Base-by-base conservation (phyloP, 2,888 invertebrate genomes). In the Apodemia duryi region DNA sequence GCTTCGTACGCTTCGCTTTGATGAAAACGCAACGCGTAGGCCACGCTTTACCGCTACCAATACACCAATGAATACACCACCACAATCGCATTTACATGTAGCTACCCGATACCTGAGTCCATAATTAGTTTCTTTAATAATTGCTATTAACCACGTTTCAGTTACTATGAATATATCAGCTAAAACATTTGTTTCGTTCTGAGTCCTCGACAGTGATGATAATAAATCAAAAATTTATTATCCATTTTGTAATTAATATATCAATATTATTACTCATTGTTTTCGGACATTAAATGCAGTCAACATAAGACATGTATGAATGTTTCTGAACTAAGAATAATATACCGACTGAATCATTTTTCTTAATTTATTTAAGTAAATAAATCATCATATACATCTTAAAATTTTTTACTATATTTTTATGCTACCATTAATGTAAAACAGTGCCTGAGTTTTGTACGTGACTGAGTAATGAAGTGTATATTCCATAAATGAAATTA, bases 91-190 rank as follows among this genome's bases (percentile, higher is more conserved):
- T 51, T 54, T 61, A 6, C 64, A 62, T 21, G 38, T 61, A 7
- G 49, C 43, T 2, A 9, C 21, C 6, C 32, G 51, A 32, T 64
- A 62, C 46, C 66, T 43, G 35, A 29, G 32, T 70, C 66, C 2
- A 68, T 66, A 43, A 68, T 65, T 63, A 57, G 29, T 62, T n/a
- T 66, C 65, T 1, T n/a, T n/a, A n/a, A 70, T 68, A 29, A 11
- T 60, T 13, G 64, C 52, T 7, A 38, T 61, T 9, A 69, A 52
- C 66, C 69, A 69, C 10, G 70, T 70, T 61, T 70, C 69, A 0
- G 68, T 66, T 1, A 70, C 51, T 41, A 69, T 32, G 35, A 70
- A 67, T 10, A 69, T 63, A 41, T 69, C 65, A 2, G 49, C 43
- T 13, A 68, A 28, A 9, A 67, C 63, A 28, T 68, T 67, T 43